Conservation (phyloP, 2,113 vertebrate genomes). For the Amphilophus citrinellus region DNA sequence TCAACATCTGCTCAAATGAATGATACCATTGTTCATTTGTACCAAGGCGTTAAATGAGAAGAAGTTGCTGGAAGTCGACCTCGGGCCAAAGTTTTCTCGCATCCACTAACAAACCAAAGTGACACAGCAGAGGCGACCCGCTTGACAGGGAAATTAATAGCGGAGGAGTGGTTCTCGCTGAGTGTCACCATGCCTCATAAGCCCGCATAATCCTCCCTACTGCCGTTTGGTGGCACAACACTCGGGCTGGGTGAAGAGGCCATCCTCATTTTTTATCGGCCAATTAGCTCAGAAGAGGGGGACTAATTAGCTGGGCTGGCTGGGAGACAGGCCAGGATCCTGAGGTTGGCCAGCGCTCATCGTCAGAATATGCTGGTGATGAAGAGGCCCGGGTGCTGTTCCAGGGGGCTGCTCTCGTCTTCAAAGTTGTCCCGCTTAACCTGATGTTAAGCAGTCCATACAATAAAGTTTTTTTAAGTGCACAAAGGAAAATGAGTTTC, state of each 20-base stretch:
- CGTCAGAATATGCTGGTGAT: slow-evolving; percentile 48
- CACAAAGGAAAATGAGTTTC: neutral
- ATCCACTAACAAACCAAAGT: slow-evolving; percentile 33
- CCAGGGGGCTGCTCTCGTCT: slow-evolving; percentile 45
- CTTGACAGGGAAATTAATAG: slow-evolving; percentile 64
- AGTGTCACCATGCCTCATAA: slow-evolving; percentile 74
- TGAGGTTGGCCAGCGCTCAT: slow-evolving; percentile 62
- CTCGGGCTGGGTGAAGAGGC: slow-evolving; percentile 74
- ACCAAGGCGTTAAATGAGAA: neutral
- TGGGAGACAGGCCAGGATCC: slow-evolving; percentile 76
- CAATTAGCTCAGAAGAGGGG: slow-evolving; percentile 78
- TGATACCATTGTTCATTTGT: slow-evolving; percentile 27
- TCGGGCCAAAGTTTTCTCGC: slow-evolving; percentile 15
- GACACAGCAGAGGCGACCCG: slow-evolving; percentile 34
- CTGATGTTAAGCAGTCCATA: neutral
- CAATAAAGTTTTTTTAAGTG: neutral
- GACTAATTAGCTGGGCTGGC: slow-evolving; percentile 76
- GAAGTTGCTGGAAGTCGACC: slow-evolving; percentile 26
- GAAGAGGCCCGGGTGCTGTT: slow-evolving; percentile 55
- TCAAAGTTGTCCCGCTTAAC: neutral
- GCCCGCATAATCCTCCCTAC: slow-evolving; percentile 66
- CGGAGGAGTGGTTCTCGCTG: slow-evolving; percentile 56
- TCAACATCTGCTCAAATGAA: slow-evolving; percentile 14
- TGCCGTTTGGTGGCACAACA: slow-evolving; percentile 73
- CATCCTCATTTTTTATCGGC: slow-evolving; percentile 79